phyloP scores from a whole-genome alignment of 2,888 invertebrate genomes.

The Philhelius pedissequus region DNA sequence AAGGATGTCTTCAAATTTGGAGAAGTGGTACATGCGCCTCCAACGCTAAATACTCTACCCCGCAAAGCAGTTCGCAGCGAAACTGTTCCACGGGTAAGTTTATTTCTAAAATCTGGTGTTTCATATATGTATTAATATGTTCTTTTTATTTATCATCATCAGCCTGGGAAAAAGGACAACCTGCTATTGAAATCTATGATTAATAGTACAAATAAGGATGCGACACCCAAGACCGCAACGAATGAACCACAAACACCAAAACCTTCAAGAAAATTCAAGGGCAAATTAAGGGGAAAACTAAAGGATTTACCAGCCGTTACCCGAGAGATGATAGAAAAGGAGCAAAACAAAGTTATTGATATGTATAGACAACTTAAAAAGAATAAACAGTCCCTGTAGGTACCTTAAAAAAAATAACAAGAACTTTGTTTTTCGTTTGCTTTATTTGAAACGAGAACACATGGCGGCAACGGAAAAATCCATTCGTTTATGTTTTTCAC shows the following conservation, averaged over 20 bases:
- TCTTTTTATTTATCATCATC: slow-evolving; percentile 72
- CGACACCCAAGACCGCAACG: not conserved
- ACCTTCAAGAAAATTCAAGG: slow-evolving; percentile 64
- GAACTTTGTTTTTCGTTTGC: not conserved
- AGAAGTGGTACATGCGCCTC: slow-evolving; percentile 87
- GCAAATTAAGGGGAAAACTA: slow-evolving; percentile 81
- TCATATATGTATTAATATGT: slow-evolving; percentile 53
- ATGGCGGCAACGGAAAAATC: not conserved
- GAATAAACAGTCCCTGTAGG: slow-evolving; percentile 65
- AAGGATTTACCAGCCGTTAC: slow-evolving; percentile 82
- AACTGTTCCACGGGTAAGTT: slow-evolving; percentile 78
- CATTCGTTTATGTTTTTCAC: not conserved
- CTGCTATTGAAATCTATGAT: slow-evolving; percentile 82
- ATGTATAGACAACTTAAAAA: slow-evolving; percentile 82
- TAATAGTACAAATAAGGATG: slow-evolving; percentile 64
- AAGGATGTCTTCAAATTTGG: slow-evolving; percentile 87
- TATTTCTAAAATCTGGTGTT: not conserved
- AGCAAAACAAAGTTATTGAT: slow-evolving; percentile 81
- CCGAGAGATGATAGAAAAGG: slow-evolving; percentile 81
- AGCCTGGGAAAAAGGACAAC: slow-evolving; percentile 83
- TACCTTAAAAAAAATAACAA: not conserved
- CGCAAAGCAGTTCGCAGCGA: slow-evolving; percentile 79
- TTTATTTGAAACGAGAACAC: slow-evolving; percentile 39
- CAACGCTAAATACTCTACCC: slow-evolving; percentile 81
- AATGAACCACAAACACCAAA: slow-evolving; percentile 2